phyloP scores from a whole-genome alignment of 2,797 vertebrate genomes.

The Megaceryle alcyon region DNA sequence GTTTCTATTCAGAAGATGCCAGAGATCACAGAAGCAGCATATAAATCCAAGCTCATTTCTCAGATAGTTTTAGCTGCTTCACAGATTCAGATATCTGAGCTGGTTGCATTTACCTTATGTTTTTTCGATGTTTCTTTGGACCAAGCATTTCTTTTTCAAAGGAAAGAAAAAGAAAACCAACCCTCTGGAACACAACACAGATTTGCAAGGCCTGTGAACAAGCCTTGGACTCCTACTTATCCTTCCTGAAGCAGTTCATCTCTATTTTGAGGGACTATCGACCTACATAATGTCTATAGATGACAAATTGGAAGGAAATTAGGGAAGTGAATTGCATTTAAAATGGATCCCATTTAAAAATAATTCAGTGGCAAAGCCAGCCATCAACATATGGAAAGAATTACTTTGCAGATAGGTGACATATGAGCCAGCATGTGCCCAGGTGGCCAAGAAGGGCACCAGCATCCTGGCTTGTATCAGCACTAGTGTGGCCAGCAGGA shows the following conservation, averaged over 20 bases:
- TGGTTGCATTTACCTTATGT: not conserved
- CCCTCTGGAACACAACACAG: not conserved
- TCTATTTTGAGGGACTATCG: not conserved
- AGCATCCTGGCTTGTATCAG: not conserved
- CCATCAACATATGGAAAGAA: not conserved
- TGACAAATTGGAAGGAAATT: not conserved
- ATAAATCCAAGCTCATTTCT: not conserved
- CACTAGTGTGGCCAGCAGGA: not conserved
- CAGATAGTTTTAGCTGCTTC: not conserved
- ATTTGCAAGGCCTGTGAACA: not conserved
- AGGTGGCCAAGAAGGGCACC: not conserved
- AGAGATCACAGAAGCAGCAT: not conserved
- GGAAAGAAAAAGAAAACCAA: not conserved
- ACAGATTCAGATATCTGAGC: not conserved
- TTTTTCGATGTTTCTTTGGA: not conserved
- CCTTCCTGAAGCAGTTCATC: not conserved
- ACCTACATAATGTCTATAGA: not conserved
- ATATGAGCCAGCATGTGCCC: not conserved
- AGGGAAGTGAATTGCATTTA: not conserved
- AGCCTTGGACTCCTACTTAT: not conserved
- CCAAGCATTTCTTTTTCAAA: not conserved
- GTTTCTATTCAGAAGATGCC: not conserved
- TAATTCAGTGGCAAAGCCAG: not conserved
- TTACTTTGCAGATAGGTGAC: not conserved
- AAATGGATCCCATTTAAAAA: not conserved